Percentiles rank a stretch among this genome's conserved stretches.
Conservation (phyloP, 1,140 invertebrate genomes). For the Drosophila neocordata region DNA sequence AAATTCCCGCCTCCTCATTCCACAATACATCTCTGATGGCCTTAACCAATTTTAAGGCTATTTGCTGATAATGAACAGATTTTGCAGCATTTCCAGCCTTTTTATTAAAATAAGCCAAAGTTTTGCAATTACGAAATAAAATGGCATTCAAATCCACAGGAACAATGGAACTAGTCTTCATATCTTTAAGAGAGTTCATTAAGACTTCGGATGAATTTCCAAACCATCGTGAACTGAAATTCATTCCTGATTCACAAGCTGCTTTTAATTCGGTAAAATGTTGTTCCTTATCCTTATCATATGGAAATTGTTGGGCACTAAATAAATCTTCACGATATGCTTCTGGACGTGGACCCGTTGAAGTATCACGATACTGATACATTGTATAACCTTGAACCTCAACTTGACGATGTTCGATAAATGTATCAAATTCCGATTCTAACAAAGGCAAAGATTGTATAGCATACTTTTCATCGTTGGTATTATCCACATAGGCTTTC, state of each 20-base stretch:
- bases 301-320: slow-evolving; percentile 84
- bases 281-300: slow-evolving; percentile 87
- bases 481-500: slow-evolving; percentile 89
- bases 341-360: slow-evolving; percentile 92
- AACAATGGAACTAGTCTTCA: slow-evolving; percentile 90
- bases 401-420: slow-evolving; percentile 88
- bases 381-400: slow-evolving; percentile 87
- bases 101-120: slow-evolving; percentile 89
- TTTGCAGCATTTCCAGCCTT: slow-evolving; percentile 86
- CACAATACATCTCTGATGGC: slow-evolving; percentile 87
- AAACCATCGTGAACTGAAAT: slow-evolving; percentile 97
- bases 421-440: slow-evolving; percentile 92
- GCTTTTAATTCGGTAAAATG: slow-evolving; percentile 92
- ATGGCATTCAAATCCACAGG: slow-evolving; percentile 96
- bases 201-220: slow-evolving; percentile 84
- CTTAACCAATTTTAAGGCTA: slow-evolving; percentile 86
- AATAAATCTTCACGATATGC: slow-evolving; percentile 91
- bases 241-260: slow-evolving; percentile 96
- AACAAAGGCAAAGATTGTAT: slow-evolving; percentile 87
- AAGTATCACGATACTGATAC: slow-evolving; percentile 89
- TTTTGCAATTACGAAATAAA: slow-evolving; percentile 91
- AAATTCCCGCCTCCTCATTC: slow-evolving; percentile 92
- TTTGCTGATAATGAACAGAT: slow-evolving; percentile 85
- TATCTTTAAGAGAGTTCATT: slow-evolving; percentile 88
- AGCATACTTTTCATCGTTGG: slow-evolving; percentile 88